Evolutionary conservation across 2,113 vertebrate genomes (phyloP).

Genomic region (Mobula hypostoma): DNA sequence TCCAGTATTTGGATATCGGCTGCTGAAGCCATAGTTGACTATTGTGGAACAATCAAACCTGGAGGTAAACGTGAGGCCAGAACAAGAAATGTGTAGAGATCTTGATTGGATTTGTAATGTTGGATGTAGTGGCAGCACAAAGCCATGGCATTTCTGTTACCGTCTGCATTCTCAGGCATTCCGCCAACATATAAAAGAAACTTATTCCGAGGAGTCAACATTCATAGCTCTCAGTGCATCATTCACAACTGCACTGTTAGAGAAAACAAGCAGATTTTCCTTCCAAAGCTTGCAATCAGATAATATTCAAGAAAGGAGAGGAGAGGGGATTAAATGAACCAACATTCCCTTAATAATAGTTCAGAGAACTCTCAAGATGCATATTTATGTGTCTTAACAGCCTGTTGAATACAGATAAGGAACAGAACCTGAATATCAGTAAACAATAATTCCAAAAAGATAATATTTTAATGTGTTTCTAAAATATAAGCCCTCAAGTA

Average conservation of each 20-base stretch:
- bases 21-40: too few species aligned
- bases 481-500: neutral
- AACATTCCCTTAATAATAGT: neutral
- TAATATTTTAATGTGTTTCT: neutral
- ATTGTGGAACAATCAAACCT: too few species aligned
- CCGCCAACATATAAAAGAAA: neutral
- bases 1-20: too few species aligned
- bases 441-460: neutral
- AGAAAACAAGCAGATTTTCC: neutral
- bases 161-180: neutral
- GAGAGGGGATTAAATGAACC: neutral
- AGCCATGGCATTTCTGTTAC: neutral
- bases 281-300: too few species aligned
- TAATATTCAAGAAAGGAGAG: neutral
- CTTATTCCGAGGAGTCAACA: neutral
- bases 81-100: neutral
- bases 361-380: neutral
- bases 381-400: neutral
- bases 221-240: neutral
- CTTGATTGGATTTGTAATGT: neutral
- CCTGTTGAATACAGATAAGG: neutral
- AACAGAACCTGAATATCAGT: neutral
- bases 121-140: neutral
- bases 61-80: too few species aligned
- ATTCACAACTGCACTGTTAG: neutral